Conservation (phyloP, 64 coral and sea anemone species). For the Trachythela sp. region DNA sequence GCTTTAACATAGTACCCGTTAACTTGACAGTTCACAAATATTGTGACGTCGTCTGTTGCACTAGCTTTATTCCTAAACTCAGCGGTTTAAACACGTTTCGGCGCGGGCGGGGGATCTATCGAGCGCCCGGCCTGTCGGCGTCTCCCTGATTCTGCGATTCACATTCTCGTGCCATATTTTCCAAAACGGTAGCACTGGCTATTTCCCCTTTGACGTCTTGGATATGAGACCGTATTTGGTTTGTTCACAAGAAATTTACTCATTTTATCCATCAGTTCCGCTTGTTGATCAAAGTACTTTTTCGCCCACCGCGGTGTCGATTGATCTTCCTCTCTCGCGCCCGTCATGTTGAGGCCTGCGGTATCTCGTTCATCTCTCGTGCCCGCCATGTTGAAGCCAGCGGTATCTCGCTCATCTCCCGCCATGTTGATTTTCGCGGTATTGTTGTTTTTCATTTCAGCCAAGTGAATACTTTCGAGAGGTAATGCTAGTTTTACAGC, state of each 20-base stretch:
- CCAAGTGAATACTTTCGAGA: not conserved
- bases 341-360: not conserved
- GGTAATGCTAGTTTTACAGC: constrained; percentile 6
- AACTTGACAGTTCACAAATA: constrained; percentile 18
- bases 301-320: constrained; percentile 21
- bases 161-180: constrained; percentile 35
- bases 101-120: constrained; percentile 4
- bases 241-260: constrained; percentile 11
- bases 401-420: not conserved
- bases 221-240: constrained; percentile 14
- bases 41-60: constrained; percentile 28
- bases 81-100: not conserved
- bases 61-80: constrained; percentile 18
- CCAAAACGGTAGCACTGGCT: constrained; percentile 28
- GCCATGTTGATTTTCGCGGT: constrained; percentile 1
- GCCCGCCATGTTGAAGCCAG: not conserved
- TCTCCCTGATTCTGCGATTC: constrained; percentile 25
- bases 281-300: constrained; percentile 36
- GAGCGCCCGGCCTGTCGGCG: not conserved
- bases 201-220: not conserved
- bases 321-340: not conserved
- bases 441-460: not conserved
- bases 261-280: constrained; percentile 23
- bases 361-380: not conserved
- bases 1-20: constrained; percentile 29